Percentiles rank a stretch among this genome's conserved stretches.
These are phyloP conservation scores for Hippocampus mohnikei DNA, from an alignment of 2,113 vertebrate species.

Conservation along the genomic window DNA sequence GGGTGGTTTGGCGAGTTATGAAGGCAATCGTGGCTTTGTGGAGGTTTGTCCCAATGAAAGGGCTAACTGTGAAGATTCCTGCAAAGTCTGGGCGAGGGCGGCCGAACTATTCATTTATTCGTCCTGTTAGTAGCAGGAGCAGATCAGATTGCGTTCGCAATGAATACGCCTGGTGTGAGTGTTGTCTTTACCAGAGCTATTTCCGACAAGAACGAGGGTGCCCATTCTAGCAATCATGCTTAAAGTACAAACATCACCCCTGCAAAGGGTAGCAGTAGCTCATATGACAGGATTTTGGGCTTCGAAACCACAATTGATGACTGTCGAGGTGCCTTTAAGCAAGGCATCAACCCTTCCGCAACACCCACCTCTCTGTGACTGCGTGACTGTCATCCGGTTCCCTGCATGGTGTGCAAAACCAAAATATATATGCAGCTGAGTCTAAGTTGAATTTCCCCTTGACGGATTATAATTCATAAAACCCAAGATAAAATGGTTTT, in stretches of 20 bases:
- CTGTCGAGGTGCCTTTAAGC: neutral
- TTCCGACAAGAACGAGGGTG: constrained; percentile 40
- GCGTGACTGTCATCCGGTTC: neutral
- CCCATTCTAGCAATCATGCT: constrained; percentile 58
- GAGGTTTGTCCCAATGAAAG: constrained; percentile 73
- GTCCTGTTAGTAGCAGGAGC: constrained; percentile 40
- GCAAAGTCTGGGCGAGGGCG: constrained; percentile 47
- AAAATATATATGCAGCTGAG: constrained; percentile 1
- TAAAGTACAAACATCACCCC: constrained; percentile 18
- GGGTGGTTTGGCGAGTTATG: constrained; percentile 71
- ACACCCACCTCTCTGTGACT: neutral
- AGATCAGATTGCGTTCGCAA: constrained; percentile 47
- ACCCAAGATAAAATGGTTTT: neutral
- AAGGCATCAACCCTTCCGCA: neutral
- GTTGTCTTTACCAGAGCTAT: constrained; percentile 37
- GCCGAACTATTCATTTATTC: constrained; percentile 44
- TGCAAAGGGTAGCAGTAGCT: neutral
- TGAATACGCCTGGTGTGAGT: constrained; percentile 39
- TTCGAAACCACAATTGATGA: neutral
- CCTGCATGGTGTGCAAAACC: neutral
- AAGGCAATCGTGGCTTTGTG: constrained; percentile 66
- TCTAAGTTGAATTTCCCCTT: constrained; percentile 4
- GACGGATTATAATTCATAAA: neutral
- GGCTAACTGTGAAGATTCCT: constrained; percentile 65
- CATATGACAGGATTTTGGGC: neutral